Percentiles rank a stretch among this genome's conserved stretches.
Evolutionary conservation across 2,113 vertebrate genomes (phyloP).

Genomic region (Mungos mungo): DNA sequence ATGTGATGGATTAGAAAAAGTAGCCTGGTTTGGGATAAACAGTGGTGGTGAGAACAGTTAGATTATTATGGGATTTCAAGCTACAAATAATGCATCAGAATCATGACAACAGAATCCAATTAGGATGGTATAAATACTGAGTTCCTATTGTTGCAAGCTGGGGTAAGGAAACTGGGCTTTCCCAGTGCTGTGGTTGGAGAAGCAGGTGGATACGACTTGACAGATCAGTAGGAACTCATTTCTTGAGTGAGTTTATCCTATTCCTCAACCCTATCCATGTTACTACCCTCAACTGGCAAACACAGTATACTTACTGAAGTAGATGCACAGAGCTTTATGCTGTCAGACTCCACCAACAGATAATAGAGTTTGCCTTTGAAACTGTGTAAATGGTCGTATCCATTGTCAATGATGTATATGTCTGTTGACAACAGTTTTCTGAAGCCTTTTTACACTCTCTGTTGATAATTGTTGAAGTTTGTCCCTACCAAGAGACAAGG

Average conservation of each 20-base stretch:
- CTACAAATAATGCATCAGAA: not conserved
- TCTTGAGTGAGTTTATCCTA: not conserved
- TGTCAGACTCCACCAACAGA: not conserved
- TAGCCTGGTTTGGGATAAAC: not conserved
- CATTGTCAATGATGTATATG: accelerated
- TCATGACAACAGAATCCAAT: not conserved
- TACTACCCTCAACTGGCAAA: not conserved
- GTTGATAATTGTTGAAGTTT: not conserved
- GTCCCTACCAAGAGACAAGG: not conserved
- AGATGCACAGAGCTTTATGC: not conserved
- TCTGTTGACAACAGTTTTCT: not conserved
- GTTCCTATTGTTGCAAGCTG: not conserved
- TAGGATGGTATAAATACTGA: not conserved
- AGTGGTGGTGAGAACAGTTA: not conserved
- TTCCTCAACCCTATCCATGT: not conserved
- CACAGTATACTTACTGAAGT: not conserved
- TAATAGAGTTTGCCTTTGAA: not conserved
- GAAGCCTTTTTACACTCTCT: not conserved
- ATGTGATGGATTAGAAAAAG: not conserved
- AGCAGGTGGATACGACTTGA: not conserved
- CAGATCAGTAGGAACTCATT: not conserved
- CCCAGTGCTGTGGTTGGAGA: not conserved
- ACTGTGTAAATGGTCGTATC: not conserved
- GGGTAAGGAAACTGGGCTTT: not conserved
- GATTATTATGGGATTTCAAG: not conserved